A percentile compares a stretch with the other conserved stretches of the same genome.
Conservation (phyloP, 2,113 vertebrate genomes). For the Sebastes schlegelii region DNA sequence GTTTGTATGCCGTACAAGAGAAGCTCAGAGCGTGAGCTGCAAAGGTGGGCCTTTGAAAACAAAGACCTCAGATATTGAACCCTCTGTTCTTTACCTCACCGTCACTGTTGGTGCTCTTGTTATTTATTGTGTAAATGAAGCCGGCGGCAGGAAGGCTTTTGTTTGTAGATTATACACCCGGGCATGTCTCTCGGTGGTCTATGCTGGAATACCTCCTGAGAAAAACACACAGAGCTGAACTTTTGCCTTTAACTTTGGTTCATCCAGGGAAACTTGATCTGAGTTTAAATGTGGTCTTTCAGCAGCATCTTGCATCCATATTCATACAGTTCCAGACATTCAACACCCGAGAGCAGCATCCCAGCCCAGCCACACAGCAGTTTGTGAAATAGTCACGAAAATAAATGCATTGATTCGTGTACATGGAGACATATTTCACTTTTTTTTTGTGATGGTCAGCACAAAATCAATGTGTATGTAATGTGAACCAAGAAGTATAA, state of each 20-base stretch:
- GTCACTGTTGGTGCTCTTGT: background rate
- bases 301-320: background rate
- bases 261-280: background rate
- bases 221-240: conserved; percentile 28
- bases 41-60: conserved; percentile 32
- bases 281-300: background rate
- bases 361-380: too few relatives aligned
- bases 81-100: conserved; percentile 8
- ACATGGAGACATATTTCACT: too few relatives aligned
- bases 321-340: background rate
- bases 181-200: background rate
- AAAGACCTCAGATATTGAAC: conserved; percentile 21
- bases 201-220: conserved; percentile 10
- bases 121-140: conserved; percentile 40
- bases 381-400: too few relatives aligned
- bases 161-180: conserved; percentile 8
- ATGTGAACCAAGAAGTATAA: too few relatives aligned
- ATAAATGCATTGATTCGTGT: too few relatives aligned
- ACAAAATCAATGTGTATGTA: too few relatives aligned
- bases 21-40: background rate
- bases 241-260: conserved; percentile 10
- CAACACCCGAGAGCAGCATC: too few relatives aligned
- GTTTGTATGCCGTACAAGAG: conserved; percentile 10
- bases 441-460: too few relatives aligned
- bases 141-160: conserved; percentile 18